Conservation (phyloP, 2,113 vertebrate species). For the Elgaria multicarinata region DNA sequence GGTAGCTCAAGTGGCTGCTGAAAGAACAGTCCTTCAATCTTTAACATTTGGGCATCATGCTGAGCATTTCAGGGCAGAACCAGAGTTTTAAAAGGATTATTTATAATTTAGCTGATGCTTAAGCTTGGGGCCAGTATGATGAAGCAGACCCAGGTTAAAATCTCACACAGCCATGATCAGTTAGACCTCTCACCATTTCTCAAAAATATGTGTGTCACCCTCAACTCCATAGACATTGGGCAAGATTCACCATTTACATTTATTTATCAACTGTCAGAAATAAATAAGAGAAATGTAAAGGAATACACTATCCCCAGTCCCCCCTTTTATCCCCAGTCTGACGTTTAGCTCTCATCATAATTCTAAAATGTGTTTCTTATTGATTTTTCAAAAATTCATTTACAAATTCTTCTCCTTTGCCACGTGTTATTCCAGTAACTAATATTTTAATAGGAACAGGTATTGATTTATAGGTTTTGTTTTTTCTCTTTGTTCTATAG, state of each 20-base stretch:
- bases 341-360: constrained; percentile 6
- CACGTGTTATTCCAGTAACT: constrained; percentile 47
- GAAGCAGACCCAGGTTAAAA: neutral
- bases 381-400: constrained; percentile 9
- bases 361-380: constrained; percentile 29
- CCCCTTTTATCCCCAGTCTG: neutral
- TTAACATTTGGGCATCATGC: neutral
- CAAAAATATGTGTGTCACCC: neutral
- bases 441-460: constrained; percentile 63
- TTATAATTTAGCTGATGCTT: too few species aligned
- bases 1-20: neutral
- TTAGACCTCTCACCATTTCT: neutral
- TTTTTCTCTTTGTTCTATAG: constrained; percentile 59
- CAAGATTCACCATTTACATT: neutral
- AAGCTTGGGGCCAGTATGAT: neutral
- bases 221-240: neutral
- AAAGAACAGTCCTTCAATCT: neutral
- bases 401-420: constrained; percentile 31
- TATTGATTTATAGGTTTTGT: constrained; percentile 72
- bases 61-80: neutral
- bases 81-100: neutral
- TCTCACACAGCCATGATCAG: neutral
- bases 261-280: neutral
- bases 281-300: neutral
- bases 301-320: neutral